Base-by-base conservation (phyloP, 2,888 invertebrate genomes). In the Tetragnatha montana region DNA sequence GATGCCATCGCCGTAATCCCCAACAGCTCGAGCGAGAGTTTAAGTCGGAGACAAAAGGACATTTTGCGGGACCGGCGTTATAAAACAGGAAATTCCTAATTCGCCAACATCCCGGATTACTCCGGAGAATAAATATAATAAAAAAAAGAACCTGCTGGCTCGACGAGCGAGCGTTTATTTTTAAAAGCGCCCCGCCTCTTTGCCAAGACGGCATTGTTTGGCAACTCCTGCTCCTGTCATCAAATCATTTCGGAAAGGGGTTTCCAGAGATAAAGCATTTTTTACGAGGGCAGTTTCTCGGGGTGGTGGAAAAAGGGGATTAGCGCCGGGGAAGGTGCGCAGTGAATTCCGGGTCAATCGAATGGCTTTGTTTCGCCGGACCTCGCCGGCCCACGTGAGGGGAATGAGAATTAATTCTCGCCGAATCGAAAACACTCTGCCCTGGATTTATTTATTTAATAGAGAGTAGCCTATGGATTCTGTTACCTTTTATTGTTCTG, bases 171-270 rank as follows among this genome's bases (percentile, higher is more conserved):
- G 8, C 74, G 82, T 82, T 82, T 82, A 82, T 82, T 82, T 81
- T 82, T 82, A 82, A 82, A 35, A n/a, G 21, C 47, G 75, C 17
- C 49, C 35, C 49, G 14, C n/a, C 49, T 75, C 49, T 68, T 60
- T 69, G 76, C 84, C 84, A 84, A 84, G 76, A 83, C 35, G 75
- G 76, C 84, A 84, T 84, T 84, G 84, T 84, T 84, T 84, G 84
- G 76, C 84, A 84, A 84, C 84, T 84, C 69, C 70, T 21, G 75
- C 19, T 70, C 69, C 21, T 84, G 84, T 69, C 76, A 76, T 84
- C 84, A 84, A 84, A 84, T 84, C 84, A 84, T 84, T 76, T 76
- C 76, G 76, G 50, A 84, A 76, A 76, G 70, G 84, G 76, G 10
- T 76, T 84, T 84, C 14, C 0, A 47, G 76, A 76, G 76, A 84